Evolutionary conservation across 2,888 invertebrate genomes (phyloP).

Genomic region (Cheilosia variabilis): DNA sequence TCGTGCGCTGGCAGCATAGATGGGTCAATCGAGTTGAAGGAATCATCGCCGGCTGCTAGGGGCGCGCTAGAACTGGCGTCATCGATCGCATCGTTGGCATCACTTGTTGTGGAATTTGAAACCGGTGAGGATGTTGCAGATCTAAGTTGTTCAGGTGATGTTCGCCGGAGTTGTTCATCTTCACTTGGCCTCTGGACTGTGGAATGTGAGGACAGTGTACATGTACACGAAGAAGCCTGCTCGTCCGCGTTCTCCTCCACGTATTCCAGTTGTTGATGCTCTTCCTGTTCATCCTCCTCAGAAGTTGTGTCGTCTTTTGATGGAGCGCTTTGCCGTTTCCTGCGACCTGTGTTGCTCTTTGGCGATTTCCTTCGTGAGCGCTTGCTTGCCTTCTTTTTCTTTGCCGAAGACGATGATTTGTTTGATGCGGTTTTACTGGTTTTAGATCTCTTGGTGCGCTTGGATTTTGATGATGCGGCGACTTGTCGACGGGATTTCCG

Average conservation of each 20-base stretch:
- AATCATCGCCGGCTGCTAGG: background rate
- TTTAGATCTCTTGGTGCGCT: conserved; percentile 45
- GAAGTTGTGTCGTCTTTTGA: conserved; percentile 17
- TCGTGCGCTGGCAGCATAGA: conserved; percentile 22
- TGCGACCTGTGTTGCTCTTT: conserved; percentile 31
- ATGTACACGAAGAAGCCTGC: conserved; percentile 20
- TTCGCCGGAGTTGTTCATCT: conserved; percentile 20
- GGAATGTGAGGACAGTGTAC: conserved; percentile 32
- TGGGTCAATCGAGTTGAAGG: conserved; percentile 11
- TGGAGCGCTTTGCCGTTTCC: conserved; percentile 26
- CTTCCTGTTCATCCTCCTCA: conserved; percentile 37
- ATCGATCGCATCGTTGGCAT: conserved; percentile 45
- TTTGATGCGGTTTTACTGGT: conserved; percentile 28
- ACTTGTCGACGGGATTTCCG: conserved; percentile 49
- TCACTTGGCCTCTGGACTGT: conserved; percentile 24
- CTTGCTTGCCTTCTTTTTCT: conserved; percentile 59
- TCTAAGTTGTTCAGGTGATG: conserved; percentile 23
- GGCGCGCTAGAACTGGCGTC: conserved; percentile 34
- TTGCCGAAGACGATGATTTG: conserved; percentile 37
- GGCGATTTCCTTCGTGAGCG: conserved; percentile 56
- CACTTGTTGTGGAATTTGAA: conserved; percentile 56
- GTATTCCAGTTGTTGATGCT: conserved; percentile 4
- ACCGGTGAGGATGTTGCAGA: conserved; percentile 52
- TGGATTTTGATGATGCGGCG: conserved; percentile 46
- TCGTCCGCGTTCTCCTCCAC: background rate